Base-by-base conservation (phyloP, 2,888 invertebrate genomes). In the Tinea semifulvella region DNA sequence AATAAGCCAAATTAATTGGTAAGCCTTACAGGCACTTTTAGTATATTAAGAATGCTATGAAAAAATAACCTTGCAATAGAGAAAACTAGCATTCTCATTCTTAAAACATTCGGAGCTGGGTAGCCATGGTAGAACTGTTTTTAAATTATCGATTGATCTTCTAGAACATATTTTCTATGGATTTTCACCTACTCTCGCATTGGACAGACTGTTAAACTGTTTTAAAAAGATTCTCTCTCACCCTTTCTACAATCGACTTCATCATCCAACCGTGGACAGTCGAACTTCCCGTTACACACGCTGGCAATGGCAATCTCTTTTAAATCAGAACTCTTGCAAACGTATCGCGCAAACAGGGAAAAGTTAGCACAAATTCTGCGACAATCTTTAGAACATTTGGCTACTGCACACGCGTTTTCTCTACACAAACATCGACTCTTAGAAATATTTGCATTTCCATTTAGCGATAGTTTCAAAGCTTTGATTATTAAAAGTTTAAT, bases 241-340 rank as follows among this genome's bases (percentile, higher is more conserved):
- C 76, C 71, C 54, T 52, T 56, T 16, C 48, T 54, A 51, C 79
- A 79, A 26, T 58, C 44, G 0, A 48, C 44, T 57, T 79, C 79
- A 28, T 79, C 79, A 35, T 70, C 65, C 19, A 59, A 63, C 19
- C 53, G 52, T 1, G 61, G 60, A 48, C 79, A 79, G 49, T 74
- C 60, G 2, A 40, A 26, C 47, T 57, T 61, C 8, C 65, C 63
- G 44, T 79, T 56, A 48, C 79, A 79, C 43, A 79, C 49, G 3
- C 50, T 46, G 35, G 65, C 60, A 13, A 68, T 35, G 1, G 62
- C 47, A 27, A 72, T 44, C 35, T 61, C 62, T 7, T 20, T 20
- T 19, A 38, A 28, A 3, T 50, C 50, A 13, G 5, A 7, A 26
- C 27, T 35, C 35, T 50, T 49, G 50, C 79, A 77, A 22, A 49